phyloP scores from a whole-genome alignment of 2,888 invertebrate species.

The Leptopilina myrica region DNA sequence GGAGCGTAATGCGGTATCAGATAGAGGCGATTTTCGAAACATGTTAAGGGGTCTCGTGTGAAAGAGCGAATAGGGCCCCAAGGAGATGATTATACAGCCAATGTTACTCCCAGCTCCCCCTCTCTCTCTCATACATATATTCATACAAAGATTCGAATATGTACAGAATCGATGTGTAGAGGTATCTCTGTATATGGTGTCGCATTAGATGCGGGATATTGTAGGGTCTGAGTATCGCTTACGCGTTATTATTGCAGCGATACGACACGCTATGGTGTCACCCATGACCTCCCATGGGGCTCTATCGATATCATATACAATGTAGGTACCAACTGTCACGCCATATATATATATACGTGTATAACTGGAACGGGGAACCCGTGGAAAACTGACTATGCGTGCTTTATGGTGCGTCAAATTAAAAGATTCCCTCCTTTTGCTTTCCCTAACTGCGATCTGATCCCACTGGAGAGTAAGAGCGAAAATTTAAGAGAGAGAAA shows the following conservation, averaged over 20 bases:
- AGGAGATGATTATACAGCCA: constrained; percentile 71
- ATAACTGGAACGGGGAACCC: constrained; percentile 57
- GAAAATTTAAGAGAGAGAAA: not conserved
- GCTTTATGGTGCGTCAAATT: constrained; percentile 77
- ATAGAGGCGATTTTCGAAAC: constrained; percentile 59
- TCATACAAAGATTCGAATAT: constrained; percentile 48
- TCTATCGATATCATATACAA: constrained; percentile 69
- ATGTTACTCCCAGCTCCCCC: constrained; percentile 47
- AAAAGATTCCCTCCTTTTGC: constrained; percentile 74
- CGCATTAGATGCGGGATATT: constrained; percentile 66
- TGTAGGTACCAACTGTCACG: constrained; percentile 73
- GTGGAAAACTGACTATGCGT: constrained; percentile 70
- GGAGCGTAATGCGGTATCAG: constrained; percentile 61
- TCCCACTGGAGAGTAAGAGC: constrained; percentile 45
- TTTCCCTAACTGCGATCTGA: constrained; percentile 54
- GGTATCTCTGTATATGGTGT: constrained; percentile 66
- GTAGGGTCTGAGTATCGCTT: constrained; percentile 71
- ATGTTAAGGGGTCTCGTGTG: constrained; percentile 56
- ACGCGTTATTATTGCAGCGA: constrained; percentile 76
- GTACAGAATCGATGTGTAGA: constrained; percentile 37
- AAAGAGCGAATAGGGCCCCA: constrained; percentile 72
- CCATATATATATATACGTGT: constrained; percentile 52
- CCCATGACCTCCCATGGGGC: constrained; percentile 74
- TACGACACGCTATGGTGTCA: constrained; percentile 75
- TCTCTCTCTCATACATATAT: constrained; percentile 45